Base-by-base conservation (phyloP, 2,888 invertebrate genomes). In the Plutella xylostella region DNA sequence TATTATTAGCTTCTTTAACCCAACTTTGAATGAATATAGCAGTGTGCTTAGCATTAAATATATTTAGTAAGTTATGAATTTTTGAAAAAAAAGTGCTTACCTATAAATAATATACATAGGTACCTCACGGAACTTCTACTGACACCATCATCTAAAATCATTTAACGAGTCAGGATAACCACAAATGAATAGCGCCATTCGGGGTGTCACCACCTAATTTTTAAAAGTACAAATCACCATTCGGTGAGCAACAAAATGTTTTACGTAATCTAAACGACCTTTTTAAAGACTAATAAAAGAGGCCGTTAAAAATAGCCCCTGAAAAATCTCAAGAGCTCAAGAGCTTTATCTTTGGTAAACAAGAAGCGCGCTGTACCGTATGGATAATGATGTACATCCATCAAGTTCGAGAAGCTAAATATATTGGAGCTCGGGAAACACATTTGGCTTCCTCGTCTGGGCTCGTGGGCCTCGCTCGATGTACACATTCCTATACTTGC, bases 251-350 rank as follows among this genome's bases (percentile, higher is more conserved):
- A 66, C 70, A 63, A 65, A 72, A 63, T 65, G 66, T 34, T 22
- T 14, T 54, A 55, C 53, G 67, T 80, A 79, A 82, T 83, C 82
- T 83, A 75, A 83, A 80, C 79, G 76, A 76, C 76, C 80, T 70
- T 77, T 76, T 82, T 79, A 77, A 75, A 75, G 80, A 76, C 78
- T 77, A 79, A 79, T 82, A 80, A 80, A 80, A 79, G 66, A 71
- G 67, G 65, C 72, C 71, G 77, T 78, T 79, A 68, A 68, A 80
- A 80, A 82, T 80, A 82, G 79, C 82, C 73, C 77, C 80, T 72
- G 77, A 74, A 76, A 35, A 72, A 70, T 70, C 69, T 78, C 72
- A 65, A 75, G 77, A 70, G 73, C 58, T 56, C 56, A 54, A 65
- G 56, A 49, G 53, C 57, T 55, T 71, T 74, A 75, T 75, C 72